Evolutionary conservation across 2,797 vertebrate genomes (phyloP).

Genomic region (Dallia pectoralis): DNA sequence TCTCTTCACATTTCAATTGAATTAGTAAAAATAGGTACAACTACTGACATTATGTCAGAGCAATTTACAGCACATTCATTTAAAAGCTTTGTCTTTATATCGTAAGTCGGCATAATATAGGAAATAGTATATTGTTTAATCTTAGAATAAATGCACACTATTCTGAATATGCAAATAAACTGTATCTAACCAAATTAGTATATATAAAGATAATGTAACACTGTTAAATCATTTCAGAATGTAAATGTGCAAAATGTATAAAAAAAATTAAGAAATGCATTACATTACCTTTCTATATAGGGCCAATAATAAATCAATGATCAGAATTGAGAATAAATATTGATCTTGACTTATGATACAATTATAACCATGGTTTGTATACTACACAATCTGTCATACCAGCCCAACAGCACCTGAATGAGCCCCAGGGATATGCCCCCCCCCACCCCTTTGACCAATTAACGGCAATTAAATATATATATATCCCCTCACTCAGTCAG

Average conservation of each 20-base stretch:
- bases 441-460: conserved; percentile 29
- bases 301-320: background rate
- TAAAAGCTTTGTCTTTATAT: background rate
- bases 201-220: background rate
- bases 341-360: background rate
- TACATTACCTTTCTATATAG: background rate
- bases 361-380: background rate
- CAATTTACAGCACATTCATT: background rate
- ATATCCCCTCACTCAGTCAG: too few species aligned
- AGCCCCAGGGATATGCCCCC: background rate
- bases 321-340: background rate
- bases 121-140: background rate
- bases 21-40: background rate
- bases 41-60: background rate
- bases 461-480: too few species aligned
- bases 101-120: background rate
- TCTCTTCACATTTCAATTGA: background rate
- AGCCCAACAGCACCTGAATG: background rate
- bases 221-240: background rate
- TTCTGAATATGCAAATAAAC: background rate
- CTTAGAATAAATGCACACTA: background rate
- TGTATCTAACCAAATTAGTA: background rate
- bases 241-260: background rate
- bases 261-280: background rate
- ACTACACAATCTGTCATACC: background rate